These are phyloP conservation scores for Maniola jurtina DNA, from an alignment of 1,140 invertebrate genomes.

Conservation along the genomic window DNA sequence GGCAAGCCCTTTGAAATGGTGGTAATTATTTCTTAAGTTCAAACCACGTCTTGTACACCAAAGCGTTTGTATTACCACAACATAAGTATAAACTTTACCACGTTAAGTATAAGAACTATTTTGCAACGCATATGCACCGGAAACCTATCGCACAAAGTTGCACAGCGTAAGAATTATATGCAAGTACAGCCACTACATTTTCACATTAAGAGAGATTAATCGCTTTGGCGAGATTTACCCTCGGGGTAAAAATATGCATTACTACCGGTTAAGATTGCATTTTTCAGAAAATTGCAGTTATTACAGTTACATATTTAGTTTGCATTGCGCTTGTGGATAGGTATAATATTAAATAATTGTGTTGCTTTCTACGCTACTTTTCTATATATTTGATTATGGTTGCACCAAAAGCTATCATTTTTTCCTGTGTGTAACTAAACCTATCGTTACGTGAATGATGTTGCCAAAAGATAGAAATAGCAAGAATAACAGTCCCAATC, in stretches of 20 bases:
- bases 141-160: neutral
- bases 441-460: too few species aligned
- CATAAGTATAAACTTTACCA: neutral
- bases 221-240: conserved; percentile 15
- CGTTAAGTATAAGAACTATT: neutral
- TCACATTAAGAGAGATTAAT: conserved; percentile 16
- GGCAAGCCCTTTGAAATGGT: neutral
- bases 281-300: neutral
- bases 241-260: conserved; percentile 16
- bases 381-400: neutral
- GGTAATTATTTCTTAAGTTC: conserved; percentile 15
- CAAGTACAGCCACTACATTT: conserved; percentile 14
- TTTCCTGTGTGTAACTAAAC: too few species aligned
- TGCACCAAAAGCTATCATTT: too few species aligned
- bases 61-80: neutral
- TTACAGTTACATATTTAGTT: neutral
- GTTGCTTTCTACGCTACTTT: neutral
- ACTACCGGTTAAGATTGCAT: conserved; percentile 7
- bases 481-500: too few species aligned
- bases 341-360: too few species aligned
- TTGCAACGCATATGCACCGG: neutral
- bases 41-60: conserved; percentile 12
- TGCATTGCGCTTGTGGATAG: too few species aligned
- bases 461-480: too few species aligned
- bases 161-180: conserved; percentile 13